A percentile compares a stretch with the other conserved stretches of the same genome.
Conservation (phyloP, 2,888 invertebrate species). For the Drosophila phalerata region DNA sequence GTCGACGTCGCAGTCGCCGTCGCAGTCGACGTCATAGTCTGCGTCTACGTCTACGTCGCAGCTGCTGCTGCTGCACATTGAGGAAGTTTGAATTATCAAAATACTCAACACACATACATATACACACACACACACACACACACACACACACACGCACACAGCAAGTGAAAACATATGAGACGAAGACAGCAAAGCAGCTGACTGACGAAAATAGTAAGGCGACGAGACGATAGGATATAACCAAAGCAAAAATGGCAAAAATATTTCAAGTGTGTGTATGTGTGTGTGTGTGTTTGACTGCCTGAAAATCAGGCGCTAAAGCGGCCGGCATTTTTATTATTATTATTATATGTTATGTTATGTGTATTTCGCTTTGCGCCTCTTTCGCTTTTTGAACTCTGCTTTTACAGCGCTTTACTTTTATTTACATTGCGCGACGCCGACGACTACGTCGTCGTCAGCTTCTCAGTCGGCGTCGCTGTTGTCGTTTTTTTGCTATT, state of each 20-base stretch:
- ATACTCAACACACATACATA: slow-evolving; percentile 45
- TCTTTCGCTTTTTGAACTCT: slow-evolving; percentile 61
- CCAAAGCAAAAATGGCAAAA: slow-evolving; percentile 63
- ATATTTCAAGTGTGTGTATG: slow-evolving; percentile 26
- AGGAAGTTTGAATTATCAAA: slow-evolving; percentile 65
- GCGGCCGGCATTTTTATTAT: slow-evolving; percentile 78
- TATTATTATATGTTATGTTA: slow-evolving; percentile 73
- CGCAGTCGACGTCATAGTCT: not conserved
- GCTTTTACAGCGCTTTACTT: slow-evolving; percentile 56
- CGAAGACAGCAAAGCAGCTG: slow-evolving; percentile 54
- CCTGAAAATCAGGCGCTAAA: slow-evolving; percentile 74
- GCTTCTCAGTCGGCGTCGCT: slow-evolving; percentile 7
- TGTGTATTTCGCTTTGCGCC: slow-evolving; percentile 66
- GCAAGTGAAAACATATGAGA: slow-evolving; percentile 46
- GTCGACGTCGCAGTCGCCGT: slow-evolving; percentile 32
- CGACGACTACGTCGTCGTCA: slow-evolving; percentile 16
- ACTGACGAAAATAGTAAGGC: slow-evolving; percentile 73
- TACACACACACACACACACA: slow-evolving; percentile 27
- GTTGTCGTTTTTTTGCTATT: slow-evolving; percentile 62
- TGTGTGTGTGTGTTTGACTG: slow-evolving; percentile 24
- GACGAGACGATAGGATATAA: slow-evolving; percentile 60
- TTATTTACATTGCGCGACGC: slow-evolving; percentile 67
- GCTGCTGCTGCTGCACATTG: slow-evolving; percentile 54
- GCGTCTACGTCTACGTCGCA: not conserved
- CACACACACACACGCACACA: slow-evolving; percentile 25